Conservation (phyloP, 2,888 invertebrate genomes). For the Andricus curvator region DNA sequence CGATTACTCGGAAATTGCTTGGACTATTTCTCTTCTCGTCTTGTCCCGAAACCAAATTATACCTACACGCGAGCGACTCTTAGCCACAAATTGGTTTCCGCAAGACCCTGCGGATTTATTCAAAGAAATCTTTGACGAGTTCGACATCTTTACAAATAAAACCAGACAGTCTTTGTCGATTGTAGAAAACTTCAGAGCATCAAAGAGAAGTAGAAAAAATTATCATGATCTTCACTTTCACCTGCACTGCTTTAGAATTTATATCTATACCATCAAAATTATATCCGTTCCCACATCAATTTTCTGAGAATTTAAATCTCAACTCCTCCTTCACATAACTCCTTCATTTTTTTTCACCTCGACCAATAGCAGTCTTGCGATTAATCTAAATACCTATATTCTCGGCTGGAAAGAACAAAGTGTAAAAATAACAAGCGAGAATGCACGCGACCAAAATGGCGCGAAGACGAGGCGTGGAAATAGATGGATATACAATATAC, state of each 20-base stretch:
- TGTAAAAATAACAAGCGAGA: conserved; percentile 52
- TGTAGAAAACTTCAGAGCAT: conserved; percentile 18
- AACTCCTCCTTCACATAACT: conserved; percentile 32
- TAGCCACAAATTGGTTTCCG: conserved; percentile 54
- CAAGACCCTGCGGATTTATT: conserved; percentile 48
- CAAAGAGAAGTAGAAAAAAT: conserved; percentile 15
- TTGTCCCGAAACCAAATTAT: conserved; percentile 61
- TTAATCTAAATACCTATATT: conserved; percentile 42
- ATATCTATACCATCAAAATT: conserved; percentile 28
- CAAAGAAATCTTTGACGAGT: conserved; percentile 34
- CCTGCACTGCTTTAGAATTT: conserved; percentile 3
- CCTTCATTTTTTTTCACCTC: conserved; percentile 14
- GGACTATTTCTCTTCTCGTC: conserved; percentile 58
- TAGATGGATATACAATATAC: conserved; percentile 35
- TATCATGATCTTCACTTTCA: conserved; percentile 29
- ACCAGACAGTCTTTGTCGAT: conserved; percentile 12
- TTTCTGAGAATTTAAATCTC: conserved; percentile 27
- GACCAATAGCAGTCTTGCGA: conserved; percentile 38
- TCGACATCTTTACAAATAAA: conserved; percentile 27
- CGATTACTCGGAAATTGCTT: conserved; percentile 62
- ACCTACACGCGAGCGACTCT: conserved; percentile 58
- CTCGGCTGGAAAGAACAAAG: conserved; percentile 29
- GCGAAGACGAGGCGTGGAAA: conserved; percentile 42
- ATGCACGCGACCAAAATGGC: conserved; percentile 63
- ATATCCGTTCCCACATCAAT: conserved; percentile 38